Evolutionary conservation across 2,797 vertebrate species (phyloP), one percentile per base, ranked within the genome.

Genomic region (Gymnoscopelus braueri): DNA sequence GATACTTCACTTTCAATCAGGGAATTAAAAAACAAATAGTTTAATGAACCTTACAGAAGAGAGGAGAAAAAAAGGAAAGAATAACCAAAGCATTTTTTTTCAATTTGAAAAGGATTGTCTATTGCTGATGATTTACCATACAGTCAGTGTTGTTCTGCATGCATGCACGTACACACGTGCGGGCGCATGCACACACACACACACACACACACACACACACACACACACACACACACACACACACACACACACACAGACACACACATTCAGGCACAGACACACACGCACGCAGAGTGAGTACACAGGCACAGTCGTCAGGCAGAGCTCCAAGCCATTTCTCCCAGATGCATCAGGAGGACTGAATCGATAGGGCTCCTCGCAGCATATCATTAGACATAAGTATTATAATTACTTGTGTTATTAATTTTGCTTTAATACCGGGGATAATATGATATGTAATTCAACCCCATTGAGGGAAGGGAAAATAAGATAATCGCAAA

Each of bases 401-500:
- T 86, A 91, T 91, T 92, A 91, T 92, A 93, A 93, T 92, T 91
- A 93, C 87, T 89, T 88, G 79, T 89, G 89, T 91, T 94, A 92
- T 94, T 93, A 92, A 93, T 94, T 87, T 92, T 80, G 79, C 85
- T 89, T 92, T 93, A 91, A 94, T 92, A 91, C 84, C 75, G 69
- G 83, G 81, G 84, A 89, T 92, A 90, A 92, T 90, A 84, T 80
- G 83, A 91, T 84, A 87, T 84, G 88, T 91, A 91, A 92, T 94
- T 92, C 89, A 89, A 78, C 84, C 86, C 87, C 78, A 81, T 77
- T 88, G 90, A 91, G 90, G 85, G 85, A 88, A 86, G 82, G 80
- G 80, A 91, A 90, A 93, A 92, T 91, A 93, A 92, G 89, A 91
- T 92, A 76, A 94, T 94, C 88, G 91, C 84, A 93, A 93, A 90